Evolutionary conservation across 1,140 invertebrate species (phyloP), one percentile per base, ranked within the genome.

Genomic region (Meloidogyne exigua): DNA sequence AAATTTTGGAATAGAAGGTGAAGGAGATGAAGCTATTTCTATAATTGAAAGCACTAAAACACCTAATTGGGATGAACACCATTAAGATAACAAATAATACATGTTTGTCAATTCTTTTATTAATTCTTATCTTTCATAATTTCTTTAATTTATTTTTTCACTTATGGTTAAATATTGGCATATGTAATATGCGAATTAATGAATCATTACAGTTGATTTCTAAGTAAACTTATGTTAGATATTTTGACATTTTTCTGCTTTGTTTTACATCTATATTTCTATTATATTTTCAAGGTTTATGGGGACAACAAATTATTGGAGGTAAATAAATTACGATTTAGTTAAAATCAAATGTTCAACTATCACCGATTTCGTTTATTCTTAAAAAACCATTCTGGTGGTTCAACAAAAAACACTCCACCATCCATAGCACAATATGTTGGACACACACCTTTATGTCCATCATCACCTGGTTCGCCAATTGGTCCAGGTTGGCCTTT

Each of bases 401-500:
- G 79, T 28, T 82, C 81, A 26, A 83, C 82, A 36, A 82, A 82
- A 26, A 82, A 82, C n/a, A 83, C 82, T 0, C 81, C 81, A n/a
- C 81, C 81, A 49, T 82, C 81, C 26, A 64, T 78, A 11, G 84
- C 84, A 64, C 84, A 86, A 72, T 87, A 87, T 1, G 85, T 85
- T 39, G 84, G 84, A 49, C 84, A 86, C 2, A 84, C 83, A 15
- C 84, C 84, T 76, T 83, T 76, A 28, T 75, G 71, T 15, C 84
- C 84, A 32, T 80, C 85, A 12, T 83, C 78, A 36, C 84, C 84
- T 13, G 74, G 65, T 13, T 84, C 82, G 3, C 81, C 81, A 44
- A 84, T 72, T 28, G 66, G 72, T 2, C 82, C 81, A 13, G 42
- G 3, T 23, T n/a, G 67, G 25, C 62, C 69, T 80, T 42, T 32